Evolutionary conservation across 2,888 invertebrate genomes (phyloP), one percentile per base, ranked within the genome.

Genomic region (Sphaeridia pumilis): DNA sequence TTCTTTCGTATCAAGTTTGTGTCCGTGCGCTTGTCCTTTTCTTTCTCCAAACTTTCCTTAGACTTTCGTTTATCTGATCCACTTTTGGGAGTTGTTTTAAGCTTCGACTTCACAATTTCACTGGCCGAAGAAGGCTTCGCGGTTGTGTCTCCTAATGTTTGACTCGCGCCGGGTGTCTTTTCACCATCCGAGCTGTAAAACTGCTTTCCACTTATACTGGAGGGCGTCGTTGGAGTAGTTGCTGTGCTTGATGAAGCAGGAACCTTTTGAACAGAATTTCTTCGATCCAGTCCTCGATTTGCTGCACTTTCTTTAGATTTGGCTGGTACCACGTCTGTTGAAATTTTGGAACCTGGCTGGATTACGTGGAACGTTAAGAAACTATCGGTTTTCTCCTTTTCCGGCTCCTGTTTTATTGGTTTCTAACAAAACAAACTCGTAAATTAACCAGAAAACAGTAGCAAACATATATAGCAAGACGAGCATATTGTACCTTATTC

Each of bases 1-100:
- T 84, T 92, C 2, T 84, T 76, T 48, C 93, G 75, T 44, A 89
- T 79, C 7, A 83, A 81, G 65, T 86, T 85, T 4, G 78, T n/a
- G n/a, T n/a, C n/a, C n/a, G n/a, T n/a, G n/a, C n/a, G n/a, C n/a
- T n/a, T 20, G n/a, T 56, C 54, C 52, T 57, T 54, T 28, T 57
- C 53, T 28, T 52, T 59, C 47, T 60, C 54, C n/a, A n/a, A n/a
- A 14, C 46, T 35, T 20, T 49, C 52, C 24, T 31, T 38, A 14
- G 48, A 45, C 44, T 53, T 51, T 25, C 50, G 43, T 51, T 57
- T 47, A 4, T 43, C 28, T 22, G 31, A 17, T 17, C 20, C 22
- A 28, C 14, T 24, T 17, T 34, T 28, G n/a, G n/a, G n/a, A n/a
- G n/a, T n/a, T n/a, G n/a, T n/a, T n/a, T n/a, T n/a, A 35, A 14